Evolutionary conservation across 2,113 vertebrate genomes (phyloP).

Genomic region (Stegastes partitus): DNA sequence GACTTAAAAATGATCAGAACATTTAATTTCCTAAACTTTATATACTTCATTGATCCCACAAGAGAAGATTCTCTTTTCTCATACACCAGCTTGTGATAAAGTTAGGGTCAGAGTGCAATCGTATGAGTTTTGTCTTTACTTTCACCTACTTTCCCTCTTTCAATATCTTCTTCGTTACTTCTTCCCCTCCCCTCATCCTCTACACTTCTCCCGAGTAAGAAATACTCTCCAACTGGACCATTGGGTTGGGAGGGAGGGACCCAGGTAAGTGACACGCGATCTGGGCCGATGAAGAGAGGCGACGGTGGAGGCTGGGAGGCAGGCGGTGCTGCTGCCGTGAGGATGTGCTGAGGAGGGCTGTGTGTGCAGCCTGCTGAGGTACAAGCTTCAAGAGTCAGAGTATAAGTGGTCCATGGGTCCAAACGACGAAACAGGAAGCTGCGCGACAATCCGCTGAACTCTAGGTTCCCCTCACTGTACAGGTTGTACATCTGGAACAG

Average conservation of each 20-base stretch:
- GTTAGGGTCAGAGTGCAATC: too few relatives aligned
- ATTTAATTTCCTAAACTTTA: too few relatives aligned
- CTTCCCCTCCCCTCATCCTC: constrained; percentile 74
- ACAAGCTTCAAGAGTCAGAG: constrained; percentile 89
- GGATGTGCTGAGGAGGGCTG: constrained; percentile 83
- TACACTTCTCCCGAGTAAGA: constrained; percentile 85
- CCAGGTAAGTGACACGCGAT: constrained; percentile 88
- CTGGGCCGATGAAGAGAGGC: constrained; percentile 82
- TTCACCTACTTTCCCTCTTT: constrained; percentile 76
- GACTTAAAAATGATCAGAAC: neutral
- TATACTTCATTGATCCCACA: too few relatives aligned
- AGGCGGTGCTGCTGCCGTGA: constrained; percentile 89
- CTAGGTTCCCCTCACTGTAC: constrained; percentile 88
- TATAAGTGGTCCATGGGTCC: constrained; percentile 87
- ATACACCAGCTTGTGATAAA: too few relatives aligned
- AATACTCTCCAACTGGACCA: constrained; percentile 89
- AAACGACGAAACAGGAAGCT: constrained; percentile 92
- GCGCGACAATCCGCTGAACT: constrained; percentile 90
- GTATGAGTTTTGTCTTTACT: neutral
- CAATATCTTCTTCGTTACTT: constrained; percentile 72
- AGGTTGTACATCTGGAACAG: constrained; percentile 87
- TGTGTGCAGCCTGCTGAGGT: constrained; percentile 89
- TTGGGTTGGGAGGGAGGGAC: constrained; percentile 87
- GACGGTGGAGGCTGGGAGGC: constrained; percentile 86
- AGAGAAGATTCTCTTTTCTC: too few relatives aligned